These are phyloP conservation scores for Smithornis capensis DNA, from an alignment of 2,113 vertebrate genomes.

Conservation along the genomic window DNA sequence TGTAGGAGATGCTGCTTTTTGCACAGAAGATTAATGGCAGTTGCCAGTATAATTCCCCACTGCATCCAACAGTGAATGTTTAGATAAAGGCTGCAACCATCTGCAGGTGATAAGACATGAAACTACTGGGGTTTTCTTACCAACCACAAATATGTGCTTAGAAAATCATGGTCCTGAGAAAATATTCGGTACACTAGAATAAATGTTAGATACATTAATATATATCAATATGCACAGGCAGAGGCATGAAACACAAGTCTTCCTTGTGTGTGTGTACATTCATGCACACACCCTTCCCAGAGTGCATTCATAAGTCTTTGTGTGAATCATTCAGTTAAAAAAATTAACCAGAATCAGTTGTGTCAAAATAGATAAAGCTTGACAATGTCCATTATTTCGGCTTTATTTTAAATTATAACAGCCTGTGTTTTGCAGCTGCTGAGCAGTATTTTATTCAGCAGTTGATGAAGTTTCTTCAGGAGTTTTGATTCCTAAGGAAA, in stretches of 20 bases:
- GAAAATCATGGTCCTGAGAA: background rate
- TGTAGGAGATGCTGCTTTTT: background rate
- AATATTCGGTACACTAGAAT: background rate
- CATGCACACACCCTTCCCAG: too few relatives aligned
- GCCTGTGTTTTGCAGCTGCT: background rate
- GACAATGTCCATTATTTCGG: background rate
- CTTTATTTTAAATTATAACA: background rate
- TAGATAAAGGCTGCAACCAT: slow-evolving; percentile 42
- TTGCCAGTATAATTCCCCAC: slow-evolving; percentile 10
- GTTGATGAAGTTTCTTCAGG: background rate
- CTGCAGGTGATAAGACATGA: slow-evolving; percentile 13
- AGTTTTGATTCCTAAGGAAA: background rate
- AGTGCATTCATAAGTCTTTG: background rate
- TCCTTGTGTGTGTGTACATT: background rate
- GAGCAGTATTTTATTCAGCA: background rate
- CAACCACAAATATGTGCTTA: background rate
- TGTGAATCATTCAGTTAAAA: background rate
- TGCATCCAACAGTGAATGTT: slow-evolving; percentile 5
- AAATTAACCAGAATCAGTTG: rapidly evolving
- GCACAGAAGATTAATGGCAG: slow-evolving; percentile 36
- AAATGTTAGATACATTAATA: background rate
- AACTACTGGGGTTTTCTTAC: background rate
- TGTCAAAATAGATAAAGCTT: background rate
- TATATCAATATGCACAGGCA: background rate
- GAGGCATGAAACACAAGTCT: background rate